Percentiles rank a stretch among this genome's conserved stretches.
These are phyloP conservation scores for Protobothrops mucrosquamatus DNA, from an alignment of 2,113 vertebrate species.

Conservation along the genomic window DNA sequence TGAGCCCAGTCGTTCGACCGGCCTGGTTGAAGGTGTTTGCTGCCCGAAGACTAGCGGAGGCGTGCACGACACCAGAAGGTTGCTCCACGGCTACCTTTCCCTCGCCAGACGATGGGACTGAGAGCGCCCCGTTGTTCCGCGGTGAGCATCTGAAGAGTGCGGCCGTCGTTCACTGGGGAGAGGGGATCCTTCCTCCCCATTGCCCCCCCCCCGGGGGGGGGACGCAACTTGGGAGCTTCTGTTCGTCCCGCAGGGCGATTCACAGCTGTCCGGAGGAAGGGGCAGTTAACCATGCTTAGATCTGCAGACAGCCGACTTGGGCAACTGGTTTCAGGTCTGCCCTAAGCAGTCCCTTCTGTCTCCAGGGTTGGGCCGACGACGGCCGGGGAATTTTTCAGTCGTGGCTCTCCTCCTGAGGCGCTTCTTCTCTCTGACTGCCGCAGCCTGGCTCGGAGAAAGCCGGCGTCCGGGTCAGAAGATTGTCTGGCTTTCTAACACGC, in stretches of 20 bases:
- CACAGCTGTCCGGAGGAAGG: not conserved
- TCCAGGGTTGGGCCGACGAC: not conserved
- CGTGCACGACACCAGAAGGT: not conserved
- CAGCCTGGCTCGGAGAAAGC: not conserved
- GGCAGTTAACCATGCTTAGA: not conserved
- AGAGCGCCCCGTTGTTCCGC: not conserved
- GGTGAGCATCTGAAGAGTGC: not conserved
- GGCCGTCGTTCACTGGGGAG: not conserved
- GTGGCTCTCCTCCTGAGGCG: not conserved
- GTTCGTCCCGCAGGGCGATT: not conserved
- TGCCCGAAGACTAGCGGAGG: not conserved
- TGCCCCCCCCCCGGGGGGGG: fast-evolving
- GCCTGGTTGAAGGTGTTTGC: not conserved
- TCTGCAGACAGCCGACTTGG: not conserved
- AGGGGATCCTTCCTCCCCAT: not conserved
- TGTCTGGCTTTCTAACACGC: not conserved
- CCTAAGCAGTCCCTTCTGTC: not conserved
- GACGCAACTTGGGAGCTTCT: not conserved
- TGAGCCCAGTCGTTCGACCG: not conserved
- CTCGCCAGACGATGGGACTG: not conserved
- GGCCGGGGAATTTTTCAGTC: not conserved
- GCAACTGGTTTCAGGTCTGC: not conserved
- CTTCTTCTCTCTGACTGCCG: not conserved
- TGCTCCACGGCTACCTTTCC: not conserved
- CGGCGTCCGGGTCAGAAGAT: not conserved